Evolutionary conservation across 2,888 invertebrate genomes (phyloP).

Genomic region (Caenorhabditis sp.): DNA sequence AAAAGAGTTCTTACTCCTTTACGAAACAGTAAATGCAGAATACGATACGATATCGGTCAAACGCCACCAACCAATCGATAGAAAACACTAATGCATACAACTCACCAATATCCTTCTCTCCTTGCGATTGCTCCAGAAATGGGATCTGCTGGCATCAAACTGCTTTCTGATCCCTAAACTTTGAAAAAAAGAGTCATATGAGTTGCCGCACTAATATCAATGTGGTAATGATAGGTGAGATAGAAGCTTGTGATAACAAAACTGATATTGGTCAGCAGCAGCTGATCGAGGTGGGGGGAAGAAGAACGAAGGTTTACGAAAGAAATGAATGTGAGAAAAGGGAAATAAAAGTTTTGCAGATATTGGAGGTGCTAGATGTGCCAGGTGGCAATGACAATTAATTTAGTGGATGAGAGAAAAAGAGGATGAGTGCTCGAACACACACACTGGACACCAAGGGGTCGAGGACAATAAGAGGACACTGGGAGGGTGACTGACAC

Average conservation of each 20-base stretch:
- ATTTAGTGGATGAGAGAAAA: conserved; percentile 28
- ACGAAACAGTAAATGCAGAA: too few relatives aligned
- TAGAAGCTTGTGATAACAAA: conserved; percentile 8
- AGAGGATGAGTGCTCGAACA: conserved; percentile 26
- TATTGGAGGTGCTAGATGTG: conserved; percentile 19
- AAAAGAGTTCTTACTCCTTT: too few relatives aligned
- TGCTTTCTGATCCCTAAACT: neutral
- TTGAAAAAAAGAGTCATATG: conserved; percentile 7
- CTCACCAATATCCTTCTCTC: too few relatives aligned
- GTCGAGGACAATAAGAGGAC: conserved; percentile 52
- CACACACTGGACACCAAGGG: conserved; percentile 9
- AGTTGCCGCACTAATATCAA: neutral
- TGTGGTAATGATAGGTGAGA: neutral
- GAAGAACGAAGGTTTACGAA: conserved; percentile 3
- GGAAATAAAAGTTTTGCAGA: conserved; percentile 33
- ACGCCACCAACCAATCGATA: too few relatives aligned
- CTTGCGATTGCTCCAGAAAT: too few relatives aligned
- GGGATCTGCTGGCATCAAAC: neutral
- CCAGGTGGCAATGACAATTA: conserved; percentile 58
- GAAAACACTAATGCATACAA: too few relatives aligned
- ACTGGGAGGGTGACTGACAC: conserved; percentile 37
- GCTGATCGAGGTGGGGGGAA: conserved; percentile 9
- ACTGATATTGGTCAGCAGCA: conserved; percentile 11
- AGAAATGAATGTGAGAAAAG: neutral
- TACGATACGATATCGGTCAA: too few relatives aligned